Base-by-base conservation (phyloP, 92 coral and sea anemone species). In the Pocillopora grandis region DNA sequence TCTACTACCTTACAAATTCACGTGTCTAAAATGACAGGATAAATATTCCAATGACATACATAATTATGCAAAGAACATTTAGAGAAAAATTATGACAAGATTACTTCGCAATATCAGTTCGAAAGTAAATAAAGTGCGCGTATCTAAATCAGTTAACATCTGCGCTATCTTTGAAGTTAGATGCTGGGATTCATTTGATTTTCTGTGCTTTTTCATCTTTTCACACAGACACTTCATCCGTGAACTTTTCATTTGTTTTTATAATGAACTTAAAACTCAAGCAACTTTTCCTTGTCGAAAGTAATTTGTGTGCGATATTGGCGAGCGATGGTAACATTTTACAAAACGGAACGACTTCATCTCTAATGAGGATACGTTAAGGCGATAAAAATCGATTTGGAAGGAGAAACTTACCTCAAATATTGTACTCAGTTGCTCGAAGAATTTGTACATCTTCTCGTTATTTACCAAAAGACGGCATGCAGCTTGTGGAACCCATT, bases 381-480 rank as follows among this genome's bases (percentile, higher is more conserved):
- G 6, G 82, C 12, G 37, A 2, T 14, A 13, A 68, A 69, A 18
- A 14, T 37, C 13, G 56, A 70, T 35, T 70, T 36, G 13, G 12
- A 56, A 16, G 36, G 18, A 48, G 31, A 37, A 0, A 74, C 86
- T 62, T 49, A 83, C 86, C 86, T 83, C 80, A 17, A 83, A 83
- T 49, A 83, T 74, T 11, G 65, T 58, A 21, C 56, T 74, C 75
- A 83, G 18, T 9, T 55, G 72, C 20, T 83, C 80, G 56, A 83
- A 62, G 16, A 83, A 58, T 20, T 58, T 83, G 31, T 83, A 73
- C 86, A 83, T 80, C 12, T 21, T 33, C 37, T 62, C 55, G 69
- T n/a, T 17, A 9, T 20, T 36, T 35, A 18, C 69, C 17, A 16
- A 15, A 61, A 33, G 55, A 37, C 14, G 58, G 16, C 71, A 18